phyloP scores from a whole-genome alignment of 2,888 invertebrate genomes.

The Archips xylosteana region DNA sequence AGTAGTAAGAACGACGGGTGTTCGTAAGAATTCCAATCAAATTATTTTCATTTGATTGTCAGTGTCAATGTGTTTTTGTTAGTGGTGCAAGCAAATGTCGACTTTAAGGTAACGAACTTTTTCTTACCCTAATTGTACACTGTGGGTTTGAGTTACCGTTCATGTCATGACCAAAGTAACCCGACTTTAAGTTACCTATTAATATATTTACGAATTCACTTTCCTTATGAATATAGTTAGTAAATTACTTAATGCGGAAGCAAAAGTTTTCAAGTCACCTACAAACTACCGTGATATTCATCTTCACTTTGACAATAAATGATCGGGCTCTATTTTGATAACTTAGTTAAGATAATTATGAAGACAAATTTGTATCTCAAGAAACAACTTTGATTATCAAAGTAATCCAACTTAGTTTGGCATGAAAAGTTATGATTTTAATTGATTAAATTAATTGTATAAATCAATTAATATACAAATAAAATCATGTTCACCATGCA shows the following conservation, averaged over 20 bases:
- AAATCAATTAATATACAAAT: not conserved
- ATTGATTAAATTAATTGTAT: not conserved
- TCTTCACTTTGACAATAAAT: not conserved
- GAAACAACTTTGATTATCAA: not conserved
- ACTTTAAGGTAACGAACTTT: no score
- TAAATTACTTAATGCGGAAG: not conserved
- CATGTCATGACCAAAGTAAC: no score
- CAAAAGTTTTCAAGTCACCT: not conserved
- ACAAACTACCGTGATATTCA: not conserved
- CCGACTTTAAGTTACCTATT: no score
- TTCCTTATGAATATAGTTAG: no score
- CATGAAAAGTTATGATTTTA: not conserved
- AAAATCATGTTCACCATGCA: not conserved
- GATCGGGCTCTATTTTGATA: conserved; percentile 6
- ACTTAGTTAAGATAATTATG: conserved; percentile 18
- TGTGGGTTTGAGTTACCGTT: no score
- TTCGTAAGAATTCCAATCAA: no score
- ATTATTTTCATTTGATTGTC: no score
- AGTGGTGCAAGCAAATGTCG: no score
- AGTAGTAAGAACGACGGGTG: no score
- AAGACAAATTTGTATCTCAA: conserved; percentile 11
- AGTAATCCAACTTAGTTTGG: not conserved
- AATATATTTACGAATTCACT: no score
- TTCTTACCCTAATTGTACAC: no score
- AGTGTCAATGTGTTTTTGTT: no score